Evolutionary conservation across 1,140 invertebrate species (phyloP).

Genomic region (Zaprionus gabonicus): DNA sequence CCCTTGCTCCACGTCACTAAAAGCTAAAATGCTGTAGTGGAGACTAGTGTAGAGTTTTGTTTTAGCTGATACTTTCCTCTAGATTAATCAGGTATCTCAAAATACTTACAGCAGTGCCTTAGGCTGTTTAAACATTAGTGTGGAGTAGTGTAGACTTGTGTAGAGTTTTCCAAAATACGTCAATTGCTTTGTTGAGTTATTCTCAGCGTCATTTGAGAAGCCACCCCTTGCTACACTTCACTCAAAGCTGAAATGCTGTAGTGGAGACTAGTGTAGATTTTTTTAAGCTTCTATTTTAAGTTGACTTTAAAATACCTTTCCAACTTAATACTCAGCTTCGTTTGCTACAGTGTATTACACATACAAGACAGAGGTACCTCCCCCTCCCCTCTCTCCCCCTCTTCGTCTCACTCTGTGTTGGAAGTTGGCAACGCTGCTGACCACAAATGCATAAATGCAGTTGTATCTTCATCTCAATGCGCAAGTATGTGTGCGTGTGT

Average conservation of each 20-base stretch:
- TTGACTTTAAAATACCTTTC: neutral
- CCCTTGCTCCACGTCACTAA: too few species aligned
- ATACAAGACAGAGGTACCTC: neutral
- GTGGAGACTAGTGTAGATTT: neutral
- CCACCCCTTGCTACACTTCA: too few species aligned
- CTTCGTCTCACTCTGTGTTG: conserved; percentile 10
- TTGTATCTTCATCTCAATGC: conserved; percentile 18
- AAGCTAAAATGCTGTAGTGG: neutral
- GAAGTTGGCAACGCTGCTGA: conserved; percentile 49
- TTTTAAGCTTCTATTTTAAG: neutral
- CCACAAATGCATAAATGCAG: conserved; percentile 57
- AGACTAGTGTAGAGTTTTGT: neutral
- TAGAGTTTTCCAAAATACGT: too few species aligned
- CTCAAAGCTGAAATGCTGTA: neutral
- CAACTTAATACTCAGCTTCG: too few species aligned
- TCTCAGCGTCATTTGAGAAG: too few species aligned
- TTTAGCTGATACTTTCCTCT: neutral
- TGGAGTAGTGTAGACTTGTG: neutral
- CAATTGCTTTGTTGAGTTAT: too few species aligned
- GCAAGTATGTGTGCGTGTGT: conserved; percentile 13
- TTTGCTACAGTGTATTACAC: conserved; percentile 20
- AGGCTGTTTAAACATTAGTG: neutral
- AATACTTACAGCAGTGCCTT: too few species aligned
- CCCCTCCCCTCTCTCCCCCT: neutral
- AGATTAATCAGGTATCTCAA: neutral